Percentiles rank a stretch among this genome's conserved stretches.
Evolutionary conservation across 2,797 vertebrate genomes (phyloP).

Genomic region (Phylloscopus collybita): DNA sequence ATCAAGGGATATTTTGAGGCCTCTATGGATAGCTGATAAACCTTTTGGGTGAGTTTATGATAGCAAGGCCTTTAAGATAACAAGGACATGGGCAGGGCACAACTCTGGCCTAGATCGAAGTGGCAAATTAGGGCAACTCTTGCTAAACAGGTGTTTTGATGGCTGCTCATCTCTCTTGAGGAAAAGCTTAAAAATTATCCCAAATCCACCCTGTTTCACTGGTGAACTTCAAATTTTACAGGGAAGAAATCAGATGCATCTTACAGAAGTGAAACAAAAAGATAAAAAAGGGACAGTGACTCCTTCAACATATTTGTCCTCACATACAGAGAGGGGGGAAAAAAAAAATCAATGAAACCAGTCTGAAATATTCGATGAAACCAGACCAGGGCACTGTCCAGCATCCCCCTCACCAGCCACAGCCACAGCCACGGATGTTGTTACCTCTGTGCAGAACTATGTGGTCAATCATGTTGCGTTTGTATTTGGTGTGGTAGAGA

Average conservation of each 20-base stretch:
- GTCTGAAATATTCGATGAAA: background rate
- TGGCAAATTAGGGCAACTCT: background rate
- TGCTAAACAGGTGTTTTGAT: background rate
- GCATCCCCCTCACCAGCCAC: background rate
- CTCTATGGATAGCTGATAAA: background rate
- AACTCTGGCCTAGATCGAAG: background rate
- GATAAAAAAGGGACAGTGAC: background rate
- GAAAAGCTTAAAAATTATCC: background rate
- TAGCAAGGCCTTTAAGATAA: background rate
- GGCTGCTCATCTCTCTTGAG: background rate
- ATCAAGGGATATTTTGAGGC: background rate
- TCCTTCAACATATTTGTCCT: background rate
- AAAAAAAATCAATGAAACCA: background rate
- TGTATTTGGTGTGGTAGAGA: constrained; percentile 98
- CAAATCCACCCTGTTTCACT: background rate
- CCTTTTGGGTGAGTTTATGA: background rate
- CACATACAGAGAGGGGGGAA: background rate
- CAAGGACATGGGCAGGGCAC: background rate
- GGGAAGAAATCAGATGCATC: background rate
- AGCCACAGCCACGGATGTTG: background rate
- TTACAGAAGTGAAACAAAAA: background rate
- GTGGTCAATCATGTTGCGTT: constrained; percentile 98
- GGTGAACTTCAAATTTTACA: background rate
- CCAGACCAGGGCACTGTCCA: background rate
- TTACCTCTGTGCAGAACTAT: constrained; percentile 97